These are phyloP conservation scores for Pipistrellus kuhlii DNA, from an alignment of 2,797 vertebrate genomes.

Conservation along the genomic window DNA sequence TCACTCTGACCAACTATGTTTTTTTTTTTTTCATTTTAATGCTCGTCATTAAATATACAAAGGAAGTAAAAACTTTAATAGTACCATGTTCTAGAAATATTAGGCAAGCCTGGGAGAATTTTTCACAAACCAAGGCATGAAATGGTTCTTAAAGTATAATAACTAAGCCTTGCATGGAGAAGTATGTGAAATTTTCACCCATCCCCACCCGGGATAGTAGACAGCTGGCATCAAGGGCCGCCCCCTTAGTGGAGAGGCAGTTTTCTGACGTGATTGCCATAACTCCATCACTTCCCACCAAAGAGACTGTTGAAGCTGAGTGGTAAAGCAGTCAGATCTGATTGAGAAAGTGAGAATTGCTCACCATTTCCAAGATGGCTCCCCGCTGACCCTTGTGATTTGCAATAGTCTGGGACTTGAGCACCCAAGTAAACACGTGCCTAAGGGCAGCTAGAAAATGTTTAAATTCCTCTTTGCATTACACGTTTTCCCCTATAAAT, in stretches of 20 bases:
- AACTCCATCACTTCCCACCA: conserved; percentile 79
- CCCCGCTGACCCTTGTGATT: background rate
- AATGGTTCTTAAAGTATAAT: background rate
- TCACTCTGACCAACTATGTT: background rate
- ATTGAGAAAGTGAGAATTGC: conserved; percentile 14
- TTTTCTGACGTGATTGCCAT: conserved; percentile 18
- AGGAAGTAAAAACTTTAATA: background rate
- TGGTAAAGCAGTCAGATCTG: conserved; percentile 84
- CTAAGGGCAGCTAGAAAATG: background rate
- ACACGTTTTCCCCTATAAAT: background rate
- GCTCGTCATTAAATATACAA: conserved; percentile 11
- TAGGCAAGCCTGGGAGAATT: background rate
- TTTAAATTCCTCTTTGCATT: background rate
- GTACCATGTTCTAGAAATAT: background rate
- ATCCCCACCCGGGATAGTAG: background rate
- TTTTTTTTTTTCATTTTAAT: background rate
- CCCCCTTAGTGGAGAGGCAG: background rate
- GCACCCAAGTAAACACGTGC: background rate
- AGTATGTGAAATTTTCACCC: background rate
- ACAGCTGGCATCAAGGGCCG: background rate
- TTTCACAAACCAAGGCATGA: background rate
- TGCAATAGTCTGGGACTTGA: background rate
- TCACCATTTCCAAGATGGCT: conserved; percentile 1
- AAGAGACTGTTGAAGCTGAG: conserved; percentile 85
- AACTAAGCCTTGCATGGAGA: background rate